Conservation (phyloP, 2,888 invertebrate genomes). For the Nezara viridula region DNA sequence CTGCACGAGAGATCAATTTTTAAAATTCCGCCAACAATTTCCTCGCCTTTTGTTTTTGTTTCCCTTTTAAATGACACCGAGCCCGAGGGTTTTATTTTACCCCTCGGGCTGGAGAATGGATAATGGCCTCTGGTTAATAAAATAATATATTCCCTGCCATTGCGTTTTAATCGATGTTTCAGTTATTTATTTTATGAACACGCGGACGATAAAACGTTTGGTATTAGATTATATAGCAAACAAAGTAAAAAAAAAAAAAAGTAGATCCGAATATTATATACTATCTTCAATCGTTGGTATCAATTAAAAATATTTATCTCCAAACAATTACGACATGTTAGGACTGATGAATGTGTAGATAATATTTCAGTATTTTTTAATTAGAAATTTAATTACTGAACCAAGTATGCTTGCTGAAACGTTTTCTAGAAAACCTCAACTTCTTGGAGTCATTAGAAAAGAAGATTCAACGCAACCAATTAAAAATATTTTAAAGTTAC, state of each 20-base stretch:
- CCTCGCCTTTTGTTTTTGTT: slow-evolving; percentile 11
- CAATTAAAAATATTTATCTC: background rate
- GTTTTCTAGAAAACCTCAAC: too few species aligned
- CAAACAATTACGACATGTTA: too few species aligned
- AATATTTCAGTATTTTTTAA: too few species aligned
- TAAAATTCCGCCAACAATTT: background rate
- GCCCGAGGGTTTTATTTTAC: background rate
- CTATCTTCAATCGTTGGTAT: background rate
- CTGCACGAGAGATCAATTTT: slow-evolving; percentile 13
- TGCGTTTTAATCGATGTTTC: background rate
- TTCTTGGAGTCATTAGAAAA: too few species aligned
- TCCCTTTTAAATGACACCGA: background rate
- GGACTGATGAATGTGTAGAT: too few species aligned
- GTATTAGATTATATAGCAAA: background rate
- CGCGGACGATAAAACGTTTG: background rate
- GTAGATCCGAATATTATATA: background rate
- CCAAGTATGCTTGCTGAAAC: too few species aligned
- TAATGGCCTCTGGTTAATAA: background rate
- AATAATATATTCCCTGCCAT: background rate
- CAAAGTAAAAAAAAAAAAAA: background rate
- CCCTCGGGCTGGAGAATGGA: background rate
- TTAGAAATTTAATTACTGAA: too few species aligned
- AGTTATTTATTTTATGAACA: slow-evolving; percentile 4
- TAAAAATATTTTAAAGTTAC: too few species aligned
- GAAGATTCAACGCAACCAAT: too few species aligned